Percentiles rank a stretch among this genome's conserved stretches.
These are phyloP conservation scores for Metacarcinus magister DNA, from an alignment of 2,888 invertebrate species.

Conservation along the genomic window DNA sequence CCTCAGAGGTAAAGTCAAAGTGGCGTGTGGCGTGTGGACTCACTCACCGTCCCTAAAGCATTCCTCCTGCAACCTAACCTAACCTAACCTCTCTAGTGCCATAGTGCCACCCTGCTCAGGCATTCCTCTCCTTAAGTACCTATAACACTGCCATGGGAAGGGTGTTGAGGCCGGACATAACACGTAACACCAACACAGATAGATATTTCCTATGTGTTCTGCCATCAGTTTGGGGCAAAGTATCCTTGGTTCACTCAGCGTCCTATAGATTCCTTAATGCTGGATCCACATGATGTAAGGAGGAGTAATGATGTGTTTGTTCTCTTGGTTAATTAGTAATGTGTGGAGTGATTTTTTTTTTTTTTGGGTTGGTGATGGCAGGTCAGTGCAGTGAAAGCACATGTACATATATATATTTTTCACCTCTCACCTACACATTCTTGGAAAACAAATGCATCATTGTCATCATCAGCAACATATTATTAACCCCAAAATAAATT, in stretches of 20 bases:
- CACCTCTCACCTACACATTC: not conserved
- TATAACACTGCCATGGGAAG: not conserved
- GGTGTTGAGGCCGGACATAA: not conserved
- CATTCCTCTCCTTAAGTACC: not conserved
- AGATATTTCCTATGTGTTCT: not conserved
- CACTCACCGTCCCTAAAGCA: constrained; percentile 39
- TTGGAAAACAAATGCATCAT: not conserved
- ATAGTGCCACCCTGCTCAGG: not conserved
- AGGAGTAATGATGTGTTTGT: not conserved
- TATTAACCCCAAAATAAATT: not conserved
- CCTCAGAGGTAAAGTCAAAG: constrained; percentile 66
- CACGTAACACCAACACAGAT: not conserved
- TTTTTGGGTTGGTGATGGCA: not conserved
- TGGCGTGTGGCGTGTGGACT: constrained; percentile 43
- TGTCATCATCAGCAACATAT: not conserved
- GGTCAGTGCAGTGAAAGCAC: not conserved
- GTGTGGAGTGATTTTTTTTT: not conserved
- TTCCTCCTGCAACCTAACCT: not conserved
- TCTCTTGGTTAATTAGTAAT: not conserved
- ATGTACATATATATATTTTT: not conserved
- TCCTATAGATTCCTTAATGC: not conserved
- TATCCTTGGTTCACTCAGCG: not conserved
- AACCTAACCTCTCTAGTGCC: not conserved
- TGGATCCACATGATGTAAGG: not conserved
- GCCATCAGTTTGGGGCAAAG: not conserved